phyloP scores from a whole-genome alignment of 2,888 invertebrate genomes.

The Malthinus seriepunctatus region DNA sequence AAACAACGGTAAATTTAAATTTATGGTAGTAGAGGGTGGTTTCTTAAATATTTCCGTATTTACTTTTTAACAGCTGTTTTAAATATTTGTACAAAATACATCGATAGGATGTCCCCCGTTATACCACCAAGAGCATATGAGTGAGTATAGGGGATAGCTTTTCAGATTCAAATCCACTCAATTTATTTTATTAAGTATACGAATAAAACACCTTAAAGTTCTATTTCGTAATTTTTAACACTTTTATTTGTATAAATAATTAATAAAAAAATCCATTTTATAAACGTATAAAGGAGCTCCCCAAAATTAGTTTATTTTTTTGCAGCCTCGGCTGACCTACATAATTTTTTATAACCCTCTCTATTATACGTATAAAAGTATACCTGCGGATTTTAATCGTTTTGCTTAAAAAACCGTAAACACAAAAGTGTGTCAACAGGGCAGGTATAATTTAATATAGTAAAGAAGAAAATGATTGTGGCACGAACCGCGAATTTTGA shows the following conservation, averaged over 20 bases:
- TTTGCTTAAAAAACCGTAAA: constrained; percentile 18
- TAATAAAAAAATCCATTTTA: too few species aligned
- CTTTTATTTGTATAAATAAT: too few species aligned
- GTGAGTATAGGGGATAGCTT: too few species aligned
- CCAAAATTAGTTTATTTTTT: background rate
- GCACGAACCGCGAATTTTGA: constrained; percentile 33
- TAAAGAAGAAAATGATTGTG: constrained; percentile 17
- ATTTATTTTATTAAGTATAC: too few species aligned
- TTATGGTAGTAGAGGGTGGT: constrained; percentile 21
- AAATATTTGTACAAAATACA: constrained; percentile 26
- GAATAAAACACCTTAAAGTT: too few species aligned
- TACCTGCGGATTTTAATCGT: constrained; percentile 21
- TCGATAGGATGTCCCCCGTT: constrained; percentile 22
- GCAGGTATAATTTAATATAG: constrained; percentile 26
- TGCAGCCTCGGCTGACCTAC: constrained; percentile 8
- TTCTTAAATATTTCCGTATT: constrained; percentile 19
- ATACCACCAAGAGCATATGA: background rate
- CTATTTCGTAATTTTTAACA: too few species aligned
- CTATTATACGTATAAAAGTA: background rate
- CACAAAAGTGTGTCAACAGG: constrained; percentile 35
- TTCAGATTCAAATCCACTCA: too few species aligned
- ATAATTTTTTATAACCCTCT: constrained; percentile 14
- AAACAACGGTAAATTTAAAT: constrained; percentile 25
- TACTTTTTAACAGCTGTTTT: constrained; percentile 28
- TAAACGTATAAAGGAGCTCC: too few species aligned